Conservation (phyloP, 1,140 invertebrate species). For the Cylas formicarius region DNA sequence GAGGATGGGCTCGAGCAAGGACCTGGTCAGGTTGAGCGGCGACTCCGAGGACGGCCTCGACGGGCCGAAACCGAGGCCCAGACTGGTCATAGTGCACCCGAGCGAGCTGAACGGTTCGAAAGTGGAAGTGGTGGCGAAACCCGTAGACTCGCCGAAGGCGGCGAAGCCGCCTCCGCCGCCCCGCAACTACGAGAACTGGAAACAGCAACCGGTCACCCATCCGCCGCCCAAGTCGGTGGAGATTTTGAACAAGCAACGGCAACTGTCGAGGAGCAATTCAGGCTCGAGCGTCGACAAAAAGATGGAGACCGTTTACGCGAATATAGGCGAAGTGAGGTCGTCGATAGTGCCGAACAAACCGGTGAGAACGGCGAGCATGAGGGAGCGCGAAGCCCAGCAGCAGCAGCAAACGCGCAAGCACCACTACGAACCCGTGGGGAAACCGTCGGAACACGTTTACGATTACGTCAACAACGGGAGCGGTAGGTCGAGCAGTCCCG, state of each 20-base stretch:
- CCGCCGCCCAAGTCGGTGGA: conserved; percentile 63
- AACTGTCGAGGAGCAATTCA: conserved; percentile 25
- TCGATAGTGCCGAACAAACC: conserved; percentile 69
- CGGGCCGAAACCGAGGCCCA: conserved; percentile 28
- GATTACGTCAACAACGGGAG: conserved; percentile 50
- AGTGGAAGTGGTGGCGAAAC: conserved; percentile 62
- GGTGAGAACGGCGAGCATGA: conserved; percentile 73
- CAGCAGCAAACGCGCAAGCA: conserved; percentile 46
- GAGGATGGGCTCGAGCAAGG: conserved; percentile 64
- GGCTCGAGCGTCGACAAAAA: conserved; percentile 36
- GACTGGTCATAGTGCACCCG: conserved; percentile 81
- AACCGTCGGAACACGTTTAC: conserved; percentile 53
- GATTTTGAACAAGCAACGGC: conserved; percentile 55
- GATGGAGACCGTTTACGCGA: conserved; percentile 67
- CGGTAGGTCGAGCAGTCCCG: conserved; percentile 54
- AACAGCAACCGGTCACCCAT: conserved; percentile 48
- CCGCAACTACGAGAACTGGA: conserved; percentile 47
- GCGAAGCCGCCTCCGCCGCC: conserved; percentile 53
- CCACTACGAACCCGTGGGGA: conserved; percentile 35
- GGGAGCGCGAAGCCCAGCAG: conserved; percentile 59
- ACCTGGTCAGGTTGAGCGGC: conserved; percentile 47
- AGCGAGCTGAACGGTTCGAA: conserved; percentile 69
- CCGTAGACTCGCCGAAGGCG: conserved; percentile 18
- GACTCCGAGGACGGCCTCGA: conserved; percentile 47
- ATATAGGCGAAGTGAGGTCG: conserved; percentile 71